A percentile compares a stretch with the other conserved stretches of the same genome.
Evolutionary conservation across 2,113 vertebrate genomes (phyloP).

Genomic region (Nerophis ophidion): DNA sequence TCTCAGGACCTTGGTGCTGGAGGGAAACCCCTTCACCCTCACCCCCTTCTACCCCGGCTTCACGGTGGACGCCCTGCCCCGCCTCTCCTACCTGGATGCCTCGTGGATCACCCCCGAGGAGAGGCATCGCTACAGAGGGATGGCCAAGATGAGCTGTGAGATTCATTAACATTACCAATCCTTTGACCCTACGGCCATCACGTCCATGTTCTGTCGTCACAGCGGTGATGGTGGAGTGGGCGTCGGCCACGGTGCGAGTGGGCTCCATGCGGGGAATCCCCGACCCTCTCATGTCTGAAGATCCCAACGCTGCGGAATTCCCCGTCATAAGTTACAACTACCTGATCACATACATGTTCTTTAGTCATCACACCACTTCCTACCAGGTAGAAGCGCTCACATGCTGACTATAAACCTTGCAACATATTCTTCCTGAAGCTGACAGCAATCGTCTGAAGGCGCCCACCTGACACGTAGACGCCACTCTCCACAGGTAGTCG

Average conservation of each 20-base stretch:
- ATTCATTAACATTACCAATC: not conserved
- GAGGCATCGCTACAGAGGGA: conserved; percentile 62
- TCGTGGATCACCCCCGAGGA: conserved; percentile 63
- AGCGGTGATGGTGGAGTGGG: conserved; percentile 16
- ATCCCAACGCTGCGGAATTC: conserved; percentile 38
- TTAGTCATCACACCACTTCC: conserved; percentile 10
- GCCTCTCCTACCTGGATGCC: conserved; percentile 72
- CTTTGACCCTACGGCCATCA: too few relatives aligned
- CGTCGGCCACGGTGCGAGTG: conserved; percentile 67
- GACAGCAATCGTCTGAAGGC: too few relatives aligned
- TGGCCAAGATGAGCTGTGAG: conserved; percentile 71
- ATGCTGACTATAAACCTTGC: too few relatives aligned
- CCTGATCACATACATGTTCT: conserved; percentile 73
- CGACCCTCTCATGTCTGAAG: conserved; percentile 22
- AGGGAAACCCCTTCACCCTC: conserved; percentile 81
- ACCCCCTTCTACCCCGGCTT: conserved; percentile 77
- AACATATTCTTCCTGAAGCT: too few relatives aligned
- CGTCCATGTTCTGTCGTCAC: too few relatives aligned
- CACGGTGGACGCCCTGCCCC: conserved; percentile 73
- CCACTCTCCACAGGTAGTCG: conserved; percentile 19
- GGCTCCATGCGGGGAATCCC: conserved; percentile 71
- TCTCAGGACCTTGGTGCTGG: conserved; percentile 74
- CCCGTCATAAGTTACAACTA: conserved; percentile 72
- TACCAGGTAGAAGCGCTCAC: conserved; percentile 21
- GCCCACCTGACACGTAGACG: not conserved